phyloP scores from a whole-genome alignment of 2,797 vertebrate genomes.

The Coracias cyanogaster region DNA sequence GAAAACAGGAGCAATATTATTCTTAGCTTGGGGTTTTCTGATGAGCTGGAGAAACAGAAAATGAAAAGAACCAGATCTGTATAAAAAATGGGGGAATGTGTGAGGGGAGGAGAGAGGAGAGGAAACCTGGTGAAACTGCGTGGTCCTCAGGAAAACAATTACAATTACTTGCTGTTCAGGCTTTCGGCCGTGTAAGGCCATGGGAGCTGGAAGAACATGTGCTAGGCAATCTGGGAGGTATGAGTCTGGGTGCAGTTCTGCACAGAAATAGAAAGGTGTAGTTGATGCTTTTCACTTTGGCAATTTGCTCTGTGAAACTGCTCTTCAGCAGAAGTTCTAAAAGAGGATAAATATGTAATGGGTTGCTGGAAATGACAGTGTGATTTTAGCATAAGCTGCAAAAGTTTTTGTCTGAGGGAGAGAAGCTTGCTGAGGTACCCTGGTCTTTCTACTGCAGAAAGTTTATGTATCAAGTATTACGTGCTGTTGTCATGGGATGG shows the following conservation, averaged over 20 bases:
- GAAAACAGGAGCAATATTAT: neutral
- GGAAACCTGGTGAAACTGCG: neutral
- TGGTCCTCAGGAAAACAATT: neutral
- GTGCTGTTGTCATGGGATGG: neutral
- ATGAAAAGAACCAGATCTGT: neutral
- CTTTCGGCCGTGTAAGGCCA: neutral
- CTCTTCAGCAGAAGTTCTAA: conserved; percentile 23
- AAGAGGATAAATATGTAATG: neutral
- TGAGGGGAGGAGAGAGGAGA: neutral
- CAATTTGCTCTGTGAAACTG: neutral
- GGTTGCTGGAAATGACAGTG: neutral
- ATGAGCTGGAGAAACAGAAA: neutral
- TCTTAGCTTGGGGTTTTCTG: neutral
- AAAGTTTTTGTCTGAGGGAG: neutral
- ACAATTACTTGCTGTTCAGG: neutral
- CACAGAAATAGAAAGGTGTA: conserved; percentile 39
- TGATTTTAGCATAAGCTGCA: neutral
- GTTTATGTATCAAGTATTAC: neutral
- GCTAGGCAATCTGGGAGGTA: neutral
- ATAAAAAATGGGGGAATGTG: neutral
- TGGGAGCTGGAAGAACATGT: neutral
- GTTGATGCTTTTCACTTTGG: conserved; percentile 17
- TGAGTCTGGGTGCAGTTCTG: neutral
- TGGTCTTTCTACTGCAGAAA: neutral
- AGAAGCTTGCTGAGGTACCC: neutral